Evolutionary conservation across 1,140 invertebrate genomes (phyloP), one percentile per base, ranked within the genome.

Genomic region (Aethina tumida): DNA sequence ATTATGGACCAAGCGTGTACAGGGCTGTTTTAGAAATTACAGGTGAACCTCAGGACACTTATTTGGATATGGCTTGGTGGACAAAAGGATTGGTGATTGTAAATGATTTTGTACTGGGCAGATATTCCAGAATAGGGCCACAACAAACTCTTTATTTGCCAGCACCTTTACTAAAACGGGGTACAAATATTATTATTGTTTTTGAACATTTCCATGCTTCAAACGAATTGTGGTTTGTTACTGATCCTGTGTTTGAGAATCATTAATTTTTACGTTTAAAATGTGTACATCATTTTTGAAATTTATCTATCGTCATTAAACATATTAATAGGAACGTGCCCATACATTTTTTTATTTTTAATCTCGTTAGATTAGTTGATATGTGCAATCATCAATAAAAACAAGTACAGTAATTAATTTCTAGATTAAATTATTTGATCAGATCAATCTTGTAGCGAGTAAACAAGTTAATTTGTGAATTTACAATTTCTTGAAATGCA

Each of bases 21-120:
- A 41, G 50, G 42, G 44, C 38, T 2, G 49, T 37, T 0, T 32
- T 42, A 19, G 7, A 4, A 7, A 30, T 26, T 13, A 36, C 36
- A 32, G 29, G 35, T 4, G 29, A 43, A 7, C 35, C 39, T 2
- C 15, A 18, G 7, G 41, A 56, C 31, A 49, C 55, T 14, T 46
- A 35, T 14, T 41, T 69, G 4, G 61, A 67, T 39, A 61, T 66
- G 50, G 43, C 49, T 6, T 44, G 47, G 1, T 71, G 69, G 69
- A 52, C 51, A 7, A 69, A 67, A 58, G 77, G 77, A 10, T 59
- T 75, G 28, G 72, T 74, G 6, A 68, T 77, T 41, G 44, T 80
- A 2, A 80, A 80, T 60, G 74, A 71, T 3, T 71, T 75, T 49
- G 74, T 77, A 43, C 45, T 80, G 19, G 77, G 76, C 6, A 56